Conservation (phyloP, 2,888 invertebrate genomes). For the Imbricaverruca yamaguchii region DNA sequence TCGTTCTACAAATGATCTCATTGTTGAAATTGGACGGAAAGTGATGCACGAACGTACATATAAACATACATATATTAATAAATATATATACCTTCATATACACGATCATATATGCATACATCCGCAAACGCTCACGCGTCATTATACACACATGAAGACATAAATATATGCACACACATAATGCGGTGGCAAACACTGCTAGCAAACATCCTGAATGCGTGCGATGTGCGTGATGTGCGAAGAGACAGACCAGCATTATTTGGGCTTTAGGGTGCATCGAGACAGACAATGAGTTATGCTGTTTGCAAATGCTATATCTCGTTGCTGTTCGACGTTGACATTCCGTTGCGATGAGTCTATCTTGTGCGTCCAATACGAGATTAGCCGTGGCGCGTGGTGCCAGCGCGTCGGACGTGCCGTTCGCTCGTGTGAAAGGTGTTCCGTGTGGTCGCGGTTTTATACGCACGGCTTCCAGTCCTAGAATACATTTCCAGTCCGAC, state of each 20-base stretch:
- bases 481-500: slow-evolving; percentile 6
- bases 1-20: neutral
- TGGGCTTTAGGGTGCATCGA: too few species aligned
- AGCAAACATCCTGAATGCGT: too few species aligned
- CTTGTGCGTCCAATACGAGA: neutral
- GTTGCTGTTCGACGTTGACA: neutral
- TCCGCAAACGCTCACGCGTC: neutral
- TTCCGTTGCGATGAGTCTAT: neutral
- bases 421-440: neutral
- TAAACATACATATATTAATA: slow-evolving; percentile 22
- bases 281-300: neutral
- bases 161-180: slow-evolving; percentile 24
- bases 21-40: neutral
- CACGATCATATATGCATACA: slow-evolving; percentile 16
- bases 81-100: slow-evolving; percentile 21
- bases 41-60: slow-evolving; percentile 12
- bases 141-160: slow-evolving; percentile 17
- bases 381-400: neutral
- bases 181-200: too few species aligned
- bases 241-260: too few species aligned
- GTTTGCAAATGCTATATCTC: neutral
- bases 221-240: too few species aligned
- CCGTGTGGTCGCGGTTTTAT: slow-evolving; percentile 16
- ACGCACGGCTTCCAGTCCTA: slow-evolving; percentile 15
- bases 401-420: neutral